phyloP scores from a whole-genome alignment of 2,113 vertebrate genomes.

The Nycticorax nycticorax region DNA sequence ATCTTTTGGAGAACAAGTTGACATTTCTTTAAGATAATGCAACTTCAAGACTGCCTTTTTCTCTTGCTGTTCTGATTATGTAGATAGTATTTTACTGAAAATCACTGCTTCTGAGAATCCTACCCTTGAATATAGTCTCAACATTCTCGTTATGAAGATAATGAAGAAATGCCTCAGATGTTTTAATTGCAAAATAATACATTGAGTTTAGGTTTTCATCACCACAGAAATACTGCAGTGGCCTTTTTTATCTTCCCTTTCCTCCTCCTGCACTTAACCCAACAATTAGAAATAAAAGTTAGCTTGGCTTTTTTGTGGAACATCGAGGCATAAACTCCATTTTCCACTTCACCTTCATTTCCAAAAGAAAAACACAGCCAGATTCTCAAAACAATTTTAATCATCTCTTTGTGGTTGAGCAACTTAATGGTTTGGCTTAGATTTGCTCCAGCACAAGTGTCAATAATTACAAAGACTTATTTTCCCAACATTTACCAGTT shows the following conservation, averaged over 20 bases:
- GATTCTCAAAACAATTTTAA: conserved; percentile 21
- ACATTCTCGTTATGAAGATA: neutral
- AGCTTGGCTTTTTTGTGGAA: neutral
- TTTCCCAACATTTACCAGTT: conserved; percentile 15
- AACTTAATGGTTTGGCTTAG: conserved; percentile 26
- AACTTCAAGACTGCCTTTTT: neutral
- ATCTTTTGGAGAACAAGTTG: neutral
- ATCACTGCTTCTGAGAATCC: neutral
- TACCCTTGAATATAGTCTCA: neutral
- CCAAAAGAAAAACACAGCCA: neutral
- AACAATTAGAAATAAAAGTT: neutral
- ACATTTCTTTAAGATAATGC: neutral
- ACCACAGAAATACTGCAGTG: neutral
- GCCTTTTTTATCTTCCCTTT: neutral
- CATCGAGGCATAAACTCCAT: neutral
- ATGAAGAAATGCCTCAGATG: neutral
- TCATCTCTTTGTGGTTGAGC: neutral
- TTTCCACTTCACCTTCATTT: neutral
- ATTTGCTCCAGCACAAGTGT: conserved; percentile 32
- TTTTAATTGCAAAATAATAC: neutral
- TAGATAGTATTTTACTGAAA: neutral
- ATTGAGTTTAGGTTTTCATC: neutral
- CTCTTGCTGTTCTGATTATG: neutral
- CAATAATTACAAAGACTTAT: conserved; percentile 42
- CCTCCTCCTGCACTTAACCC: neutral